A percentile compares a stretch with the other conserved stretches of the same genome.
phyloP scores from a whole-genome alignment of 2,888 invertebrate species.

The Boloria euphrosyne region DNA sequence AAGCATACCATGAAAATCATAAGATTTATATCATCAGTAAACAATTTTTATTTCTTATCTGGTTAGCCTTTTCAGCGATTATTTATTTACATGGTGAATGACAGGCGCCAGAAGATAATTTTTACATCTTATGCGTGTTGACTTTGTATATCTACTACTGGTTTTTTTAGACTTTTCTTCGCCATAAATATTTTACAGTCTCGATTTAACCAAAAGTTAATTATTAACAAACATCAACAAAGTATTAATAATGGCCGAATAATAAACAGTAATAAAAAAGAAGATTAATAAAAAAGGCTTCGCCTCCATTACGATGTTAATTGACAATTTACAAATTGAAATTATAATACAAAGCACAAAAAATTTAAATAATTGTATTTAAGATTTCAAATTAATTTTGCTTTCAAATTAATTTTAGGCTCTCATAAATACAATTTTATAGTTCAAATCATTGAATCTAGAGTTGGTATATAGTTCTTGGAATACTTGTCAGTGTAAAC shows the following conservation, averaged over 20 bases:
- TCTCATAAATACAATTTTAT: not conserved
- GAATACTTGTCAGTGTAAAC: slow-evolving; percentile 22
- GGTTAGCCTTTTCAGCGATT: slow-evolving; percentile 7
- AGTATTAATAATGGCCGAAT: no score
- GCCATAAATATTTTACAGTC: not conserved
- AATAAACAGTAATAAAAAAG: no score
- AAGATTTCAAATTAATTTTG: no score
- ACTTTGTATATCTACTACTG: slow-evolving; percentile 3
- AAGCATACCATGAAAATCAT: no score
- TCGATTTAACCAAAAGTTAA: not conserved
- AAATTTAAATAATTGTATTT: no score
- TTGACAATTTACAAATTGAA: no score
- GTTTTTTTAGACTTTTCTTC: slow-evolving; percentile 8
- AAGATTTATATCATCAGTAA: not conserved
- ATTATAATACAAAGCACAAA: no score
- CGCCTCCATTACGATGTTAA: no score
- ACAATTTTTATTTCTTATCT: slow-evolving; percentile 20
- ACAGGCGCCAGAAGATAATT: slow-evolving; percentile 6
- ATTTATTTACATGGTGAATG: slow-evolving; percentile 15
- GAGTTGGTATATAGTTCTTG: slow-evolving; percentile 12
- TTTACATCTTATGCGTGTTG: slow-evolving; percentile 5
- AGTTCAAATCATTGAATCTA: slow-evolving; percentile 10
- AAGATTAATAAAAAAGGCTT: no score
- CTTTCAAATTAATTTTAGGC: no score
- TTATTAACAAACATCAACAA: no score